Percentiles rank a stretch among this genome's conserved stretches.
Evolutionary conservation across 2,113 vertebrate genomes (phyloP).

Genomic region (Apus apus): DNA sequence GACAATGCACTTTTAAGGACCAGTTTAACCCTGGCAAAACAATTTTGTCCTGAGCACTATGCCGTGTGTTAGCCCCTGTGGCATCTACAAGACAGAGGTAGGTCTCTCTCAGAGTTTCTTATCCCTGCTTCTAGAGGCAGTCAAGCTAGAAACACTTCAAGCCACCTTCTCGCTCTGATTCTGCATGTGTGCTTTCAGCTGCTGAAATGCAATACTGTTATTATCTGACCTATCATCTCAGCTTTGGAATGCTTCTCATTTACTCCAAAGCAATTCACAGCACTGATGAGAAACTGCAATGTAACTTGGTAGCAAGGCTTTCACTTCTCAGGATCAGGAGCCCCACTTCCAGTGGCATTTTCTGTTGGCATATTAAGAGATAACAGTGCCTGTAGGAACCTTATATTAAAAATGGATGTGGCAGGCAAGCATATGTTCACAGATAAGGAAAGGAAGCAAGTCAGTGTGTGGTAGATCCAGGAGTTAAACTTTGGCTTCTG

Average conservation of each 20-base stretch:
- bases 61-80: background rate
- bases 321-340: background rate
- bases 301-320: background rate
- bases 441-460: background rate
- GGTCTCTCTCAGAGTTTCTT: background rate
- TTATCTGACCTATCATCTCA: background rate
- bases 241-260: background rate
- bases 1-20: background rate
- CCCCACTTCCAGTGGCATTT: background rate
- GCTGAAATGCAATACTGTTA: background rate
- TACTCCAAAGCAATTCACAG: background rate
- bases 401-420: background rate
- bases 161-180: rapidly evolving
- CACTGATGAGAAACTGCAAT: background rate
- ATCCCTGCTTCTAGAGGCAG: background rate
- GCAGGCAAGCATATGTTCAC: background rate
- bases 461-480: background rate
- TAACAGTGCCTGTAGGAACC: background rate
- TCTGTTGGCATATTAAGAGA: background rate
- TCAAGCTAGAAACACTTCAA: background rate
- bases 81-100: background rate
- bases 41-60: background rate
- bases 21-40: background rate
- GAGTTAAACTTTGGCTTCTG: background rate
- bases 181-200: background rate